These are phyloP conservation scores for Eucera pruinosa DNA, from an alignment of 2,888 invertebrate species.

Conservation along the genomic window DNA sequence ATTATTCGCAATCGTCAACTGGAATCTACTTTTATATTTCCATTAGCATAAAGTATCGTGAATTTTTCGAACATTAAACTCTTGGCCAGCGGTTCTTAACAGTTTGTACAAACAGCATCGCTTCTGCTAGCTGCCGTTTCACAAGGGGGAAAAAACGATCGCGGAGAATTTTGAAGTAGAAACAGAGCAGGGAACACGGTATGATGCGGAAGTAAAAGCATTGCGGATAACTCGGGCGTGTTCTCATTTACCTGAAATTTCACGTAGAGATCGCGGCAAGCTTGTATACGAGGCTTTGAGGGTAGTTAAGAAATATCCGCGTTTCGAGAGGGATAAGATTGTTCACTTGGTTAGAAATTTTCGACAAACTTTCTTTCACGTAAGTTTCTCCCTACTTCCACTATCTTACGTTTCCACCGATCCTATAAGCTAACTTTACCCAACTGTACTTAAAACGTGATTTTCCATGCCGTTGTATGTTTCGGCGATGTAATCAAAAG, in stretches of 20 bases:
- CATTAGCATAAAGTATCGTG: not conserved
- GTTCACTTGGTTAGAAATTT: slow-evolving; percentile 51
- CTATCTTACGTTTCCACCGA: slow-evolving; percentile 51
- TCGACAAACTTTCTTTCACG: slow-evolving; percentile 57
- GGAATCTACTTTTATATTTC: too few relatives aligned
- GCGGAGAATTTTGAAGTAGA: not conserved
- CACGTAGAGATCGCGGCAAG: slow-evolving; percentile 10
- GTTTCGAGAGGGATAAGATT: slow-evolving; percentile 53
- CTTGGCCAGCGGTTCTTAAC: too few relatives aligned
- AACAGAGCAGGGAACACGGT: not conserved
- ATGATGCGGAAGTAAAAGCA: not conserved
- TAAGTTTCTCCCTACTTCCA: slow-evolving; percentile 53
- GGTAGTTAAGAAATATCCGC: slow-evolving; percentile 50
- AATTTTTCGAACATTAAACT: not conserved
- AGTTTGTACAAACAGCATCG: too few relatives aligned
- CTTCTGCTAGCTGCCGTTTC: too few relatives aligned
- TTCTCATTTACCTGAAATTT: slow-evolving; percentile 32
- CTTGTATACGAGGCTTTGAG: slow-evolving; percentile 35
- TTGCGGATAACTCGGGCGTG: not conserved
- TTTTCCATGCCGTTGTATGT: slow-evolving; percentile 53
- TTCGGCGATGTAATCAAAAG: slow-evolving; percentile 55
- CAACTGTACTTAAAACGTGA: slow-evolving; percentile 62
- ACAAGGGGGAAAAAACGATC: not conserved
- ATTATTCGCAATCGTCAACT: too few relatives aligned
- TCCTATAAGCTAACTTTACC: slow-evolving; percentile 55